A percentile compares a stretch with the other conserved stretches of the same genome.
These are phyloP conservation scores for Argyresthia albistria DNA, from an alignment of 2,888 invertebrate species.

Conservation along the genomic window DNA sequence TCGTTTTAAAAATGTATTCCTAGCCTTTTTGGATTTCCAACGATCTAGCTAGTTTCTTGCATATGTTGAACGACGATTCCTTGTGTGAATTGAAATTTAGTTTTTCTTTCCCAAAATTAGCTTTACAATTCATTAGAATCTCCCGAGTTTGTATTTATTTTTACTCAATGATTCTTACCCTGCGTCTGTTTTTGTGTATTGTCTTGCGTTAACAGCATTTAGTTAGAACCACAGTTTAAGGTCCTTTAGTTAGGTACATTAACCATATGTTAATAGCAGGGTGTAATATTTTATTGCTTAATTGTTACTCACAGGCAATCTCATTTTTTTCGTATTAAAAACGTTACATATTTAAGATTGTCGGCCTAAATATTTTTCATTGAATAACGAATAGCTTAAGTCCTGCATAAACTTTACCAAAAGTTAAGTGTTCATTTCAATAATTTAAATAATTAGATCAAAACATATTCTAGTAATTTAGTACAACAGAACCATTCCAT, in stretches of 20 bases:
- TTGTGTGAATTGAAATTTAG: too few species aligned
- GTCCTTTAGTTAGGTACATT: too few species aligned
- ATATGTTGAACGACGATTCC: too few species aligned
- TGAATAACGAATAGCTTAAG: not conserved
- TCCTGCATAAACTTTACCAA: conserved; percentile 26
- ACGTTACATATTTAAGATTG: conserved; percentile 20
- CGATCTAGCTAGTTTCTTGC: too few species aligned
- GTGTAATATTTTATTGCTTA: too few species aligned
- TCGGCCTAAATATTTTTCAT: conserved; percentile 24
- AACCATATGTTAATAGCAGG: too few species aligned
- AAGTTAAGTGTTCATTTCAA: conserved; percentile 45
- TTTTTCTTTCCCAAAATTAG: too few species aligned
- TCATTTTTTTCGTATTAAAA: conserved; percentile 33
- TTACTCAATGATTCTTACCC: conserved; percentile 13
- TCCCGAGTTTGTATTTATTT: conserved; percentile 14
- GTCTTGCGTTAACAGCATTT: too few species aligned
- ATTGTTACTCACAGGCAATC: conserved; percentile 41
- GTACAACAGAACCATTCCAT: conserved; percentile 39
- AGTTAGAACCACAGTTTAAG: too few species aligned
- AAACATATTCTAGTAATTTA: conserved; percentile 17
- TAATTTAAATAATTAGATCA: conserved; percentile 14
- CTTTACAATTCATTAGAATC: too few species aligned
- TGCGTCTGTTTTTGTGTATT: conserved; percentile 7
- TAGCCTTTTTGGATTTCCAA: too few species aligned
- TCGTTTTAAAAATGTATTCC: too few species aligned